These are phyloP conservation scores for Ophthalmolycus amberensis DNA, from an alignment of 2,113 vertebrate genomes.

Conservation along the genomic window DNA sequence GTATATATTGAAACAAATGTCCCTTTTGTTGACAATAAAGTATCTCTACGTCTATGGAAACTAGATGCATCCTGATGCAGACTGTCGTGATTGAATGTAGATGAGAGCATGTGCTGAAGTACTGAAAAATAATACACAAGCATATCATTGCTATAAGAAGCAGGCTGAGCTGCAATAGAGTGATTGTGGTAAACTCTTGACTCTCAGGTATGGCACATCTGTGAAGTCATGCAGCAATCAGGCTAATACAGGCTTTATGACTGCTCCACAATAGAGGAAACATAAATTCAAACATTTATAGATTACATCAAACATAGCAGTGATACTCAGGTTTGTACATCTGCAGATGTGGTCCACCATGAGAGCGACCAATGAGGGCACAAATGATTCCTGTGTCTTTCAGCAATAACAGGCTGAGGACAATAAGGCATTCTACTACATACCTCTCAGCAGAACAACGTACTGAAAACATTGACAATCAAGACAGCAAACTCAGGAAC, in stretches of 20 bases:
- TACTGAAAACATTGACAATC: constrained; percentile 2
- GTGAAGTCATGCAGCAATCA: constrained; percentile 18
- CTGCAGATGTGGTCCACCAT: not conserved
- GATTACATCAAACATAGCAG: not conserved
- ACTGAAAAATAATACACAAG: not conserved
- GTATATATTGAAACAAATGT: not conserved
- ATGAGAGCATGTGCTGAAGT: not conserved
- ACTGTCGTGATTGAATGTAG: not conserved
- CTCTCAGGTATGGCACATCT: constrained; percentile 3
- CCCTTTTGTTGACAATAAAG: not conserved
- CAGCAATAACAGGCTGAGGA: not conserved
- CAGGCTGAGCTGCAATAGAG: not conserved
- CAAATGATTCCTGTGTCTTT: not conserved
- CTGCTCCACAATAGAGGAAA: constrained; percentile 1
- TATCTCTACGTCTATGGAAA: constrained; percentile 4
- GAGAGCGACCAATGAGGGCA: not conserved
- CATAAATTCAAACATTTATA: not conserved
- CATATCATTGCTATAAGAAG: not conserved
- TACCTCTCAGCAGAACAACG: constrained; percentile 17
- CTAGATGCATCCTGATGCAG: not conserved
- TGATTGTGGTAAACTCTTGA: constrained; percentile 12
- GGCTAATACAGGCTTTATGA: not conserved
- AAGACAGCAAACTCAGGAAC: not conserved
- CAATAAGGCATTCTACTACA: no score
- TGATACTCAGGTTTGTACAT: not conserved